phyloP scores from a whole-genome alignment of 2,113 vertebrate genomes.

The Dasyurus viverrinus region DNA sequence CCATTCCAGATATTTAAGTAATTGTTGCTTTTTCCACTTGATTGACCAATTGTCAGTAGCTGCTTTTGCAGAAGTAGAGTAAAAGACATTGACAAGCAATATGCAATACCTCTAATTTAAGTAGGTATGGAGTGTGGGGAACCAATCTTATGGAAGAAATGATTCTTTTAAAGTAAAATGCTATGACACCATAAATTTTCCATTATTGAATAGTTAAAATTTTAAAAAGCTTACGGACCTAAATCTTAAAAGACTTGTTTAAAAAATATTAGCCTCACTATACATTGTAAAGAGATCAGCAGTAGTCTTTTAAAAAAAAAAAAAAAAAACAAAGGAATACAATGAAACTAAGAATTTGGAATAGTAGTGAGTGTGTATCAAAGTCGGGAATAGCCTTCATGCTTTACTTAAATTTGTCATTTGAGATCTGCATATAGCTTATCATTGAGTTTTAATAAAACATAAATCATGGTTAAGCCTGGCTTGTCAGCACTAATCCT shows the following conservation, averaged over 20 bases:
- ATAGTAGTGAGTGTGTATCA: neutral
- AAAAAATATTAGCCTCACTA: neutral
- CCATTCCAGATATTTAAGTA: neutral
- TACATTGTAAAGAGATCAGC: neutral
- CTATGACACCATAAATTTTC: neutral
- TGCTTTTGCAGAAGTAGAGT: neutral
- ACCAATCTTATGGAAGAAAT: neutral
- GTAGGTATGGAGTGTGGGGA: neutral
- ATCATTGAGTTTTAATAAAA: neutral
- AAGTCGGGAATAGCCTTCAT: neutral
- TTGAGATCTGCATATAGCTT: neutral
- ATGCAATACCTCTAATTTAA: neutral
- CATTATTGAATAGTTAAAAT: neutral
- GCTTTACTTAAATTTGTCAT: neutral
- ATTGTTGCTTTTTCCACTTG: neutral
- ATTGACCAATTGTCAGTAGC: neutral
- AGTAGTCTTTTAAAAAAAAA: neutral
- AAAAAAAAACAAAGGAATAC: neutral
- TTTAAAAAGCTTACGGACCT: neutral
- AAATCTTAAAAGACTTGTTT: neutral
- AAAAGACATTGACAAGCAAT: neutral
- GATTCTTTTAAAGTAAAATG: neutral
- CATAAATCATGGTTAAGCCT: neutral
- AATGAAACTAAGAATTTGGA: neutral
- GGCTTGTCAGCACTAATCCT: neutral